phyloP scores from a whole-genome alignment of 2,113 vertebrate species.

The Poeciliopsis retropinna region DNA sequence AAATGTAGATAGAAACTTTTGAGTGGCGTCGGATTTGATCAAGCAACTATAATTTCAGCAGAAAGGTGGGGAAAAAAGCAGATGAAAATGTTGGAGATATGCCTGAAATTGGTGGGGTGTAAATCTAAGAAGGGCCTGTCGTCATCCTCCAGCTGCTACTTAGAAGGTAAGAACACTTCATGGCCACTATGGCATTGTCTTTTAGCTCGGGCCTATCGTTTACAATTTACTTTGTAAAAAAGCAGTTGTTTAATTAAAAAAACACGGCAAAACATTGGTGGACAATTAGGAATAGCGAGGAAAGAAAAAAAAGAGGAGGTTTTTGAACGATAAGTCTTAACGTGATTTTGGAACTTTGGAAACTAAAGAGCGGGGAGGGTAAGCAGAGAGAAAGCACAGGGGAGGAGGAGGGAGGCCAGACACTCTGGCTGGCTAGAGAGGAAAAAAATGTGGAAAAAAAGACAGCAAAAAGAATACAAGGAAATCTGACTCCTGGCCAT shows the following conservation, averaged over 20 bases:
- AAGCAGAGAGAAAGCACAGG: constrained; percentile 54
- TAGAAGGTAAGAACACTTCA: constrained; percentile 88
- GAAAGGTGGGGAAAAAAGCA: constrained; percentile 75
- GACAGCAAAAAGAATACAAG: constrained; percentile 77
- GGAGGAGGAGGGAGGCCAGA: constrained; percentile 76
- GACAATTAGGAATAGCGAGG: not conserved
- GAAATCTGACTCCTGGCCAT: constrained; percentile 79
- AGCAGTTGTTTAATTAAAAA: not conserved
- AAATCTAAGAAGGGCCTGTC: constrained; percentile 98
- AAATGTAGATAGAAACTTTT: constrained; percentile 42
- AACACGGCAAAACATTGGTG: not conserved
- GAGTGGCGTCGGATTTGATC: constrained; percentile 39
- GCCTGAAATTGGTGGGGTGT: constrained; percentile 98
- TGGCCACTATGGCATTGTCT: not conserved
- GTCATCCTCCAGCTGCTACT: constrained; percentile 96
- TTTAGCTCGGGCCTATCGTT: constrained; percentile 4
- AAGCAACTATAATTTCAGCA: constrained; percentile 49
- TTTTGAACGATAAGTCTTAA: constrained; percentile 55
- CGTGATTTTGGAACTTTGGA: constrained; percentile 65
- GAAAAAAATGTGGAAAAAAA: constrained; percentile 76
- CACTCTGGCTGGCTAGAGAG: constrained; percentile 78
- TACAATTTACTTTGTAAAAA: constrained; percentile 2
- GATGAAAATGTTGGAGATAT: constrained; percentile 99
- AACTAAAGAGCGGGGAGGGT: constrained; percentile 76
- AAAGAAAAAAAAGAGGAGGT: constrained; percentile 39